A percentile compares a stretch with the other conserved stretches of the same genome.
Conservation (phyloP, 2,797 vertebrate species). For the Sebastiscus tertius region DNA sequence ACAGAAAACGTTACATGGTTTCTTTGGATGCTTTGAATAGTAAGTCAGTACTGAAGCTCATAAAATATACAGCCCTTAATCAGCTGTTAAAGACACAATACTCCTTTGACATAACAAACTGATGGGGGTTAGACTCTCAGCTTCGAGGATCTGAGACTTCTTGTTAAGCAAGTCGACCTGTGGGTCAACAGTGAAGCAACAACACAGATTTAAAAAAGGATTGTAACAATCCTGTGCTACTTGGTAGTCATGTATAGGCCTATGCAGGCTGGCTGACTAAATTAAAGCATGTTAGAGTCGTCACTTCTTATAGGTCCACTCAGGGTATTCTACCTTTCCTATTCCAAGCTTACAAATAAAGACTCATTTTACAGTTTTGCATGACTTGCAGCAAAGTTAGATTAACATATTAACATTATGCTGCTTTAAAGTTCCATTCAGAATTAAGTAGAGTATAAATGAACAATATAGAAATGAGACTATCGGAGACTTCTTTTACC, state of each 20-base stretch:
- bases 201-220: background rate
- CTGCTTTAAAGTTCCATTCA: background rate
- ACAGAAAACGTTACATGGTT: conserved; percentile 7
- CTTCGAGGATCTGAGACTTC: background rate
- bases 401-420: background rate
- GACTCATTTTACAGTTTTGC: background rate
- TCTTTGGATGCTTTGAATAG: background rate
- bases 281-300: background rate
- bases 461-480: background rate
- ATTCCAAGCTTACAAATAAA: background rate
- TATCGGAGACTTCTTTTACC: background rate
- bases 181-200: background rate
- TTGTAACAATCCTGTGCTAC: background rate
- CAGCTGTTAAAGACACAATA: background rate
- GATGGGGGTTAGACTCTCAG: background rate
- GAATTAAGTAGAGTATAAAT: background rate
- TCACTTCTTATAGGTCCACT: background rate
- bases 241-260: background rate
- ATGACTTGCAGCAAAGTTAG: background rate
- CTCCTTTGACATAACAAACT: background rate
- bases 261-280: background rate
- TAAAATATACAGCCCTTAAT: background rate
- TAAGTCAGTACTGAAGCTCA: background rate
- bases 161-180: background rate
- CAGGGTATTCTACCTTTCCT: background rate